Base-by-base conservation (phyloP, 2,888 invertebrate genomes). In the Melinaea menophilus region DNA sequence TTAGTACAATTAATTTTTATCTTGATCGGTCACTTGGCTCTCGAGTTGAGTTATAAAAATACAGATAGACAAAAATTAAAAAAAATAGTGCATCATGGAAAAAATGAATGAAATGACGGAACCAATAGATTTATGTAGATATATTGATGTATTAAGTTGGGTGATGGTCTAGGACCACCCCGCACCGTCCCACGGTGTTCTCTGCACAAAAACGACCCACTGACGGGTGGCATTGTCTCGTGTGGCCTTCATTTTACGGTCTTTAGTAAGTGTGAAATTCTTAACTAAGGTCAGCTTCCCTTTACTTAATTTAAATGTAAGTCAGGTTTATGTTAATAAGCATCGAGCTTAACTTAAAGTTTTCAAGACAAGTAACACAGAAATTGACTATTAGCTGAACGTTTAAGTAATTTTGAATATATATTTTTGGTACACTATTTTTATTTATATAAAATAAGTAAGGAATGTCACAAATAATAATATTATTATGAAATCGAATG, bases 181-280 rank as follows among this genome's bases (percentile, higher is more conserved):
- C 75, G 81, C 65, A 66, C 68, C 64, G 86, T 87, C 86, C 81
- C 67, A 71, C 71, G 77, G 69, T 74, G 81, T 77, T 87, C 86
- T 80, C 63, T 69, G 68, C 69, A 85, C 75, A 87, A 88, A 87
- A 88, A 85, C 82, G 71, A 77, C 79, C 79, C 81, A 80, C 79
- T 78, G 76, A 82, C 82, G 78, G 82, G 84, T 83, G 78, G 82
- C 76, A 85, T 85, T 85, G 79, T 78, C 82, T 81, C 84, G 84
- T 86, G 86, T 86, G 85, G 88, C 85, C 86, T 80, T 82, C 76
- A 82, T 83, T 87, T 84, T 76, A 86, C 82, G 84, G 80, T 79
- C 68, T 76, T 80, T 73, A 71, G 68, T 69, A 64, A 71, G 76
- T 77, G 76, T 79, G 78, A 79, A 80, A 78, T 77, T 67, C 69